These are phyloP conservation scores for Ooceraea biroi DNA, from an alignment of 1,140 invertebrate species.

Conservation along the genomic window DNA sequence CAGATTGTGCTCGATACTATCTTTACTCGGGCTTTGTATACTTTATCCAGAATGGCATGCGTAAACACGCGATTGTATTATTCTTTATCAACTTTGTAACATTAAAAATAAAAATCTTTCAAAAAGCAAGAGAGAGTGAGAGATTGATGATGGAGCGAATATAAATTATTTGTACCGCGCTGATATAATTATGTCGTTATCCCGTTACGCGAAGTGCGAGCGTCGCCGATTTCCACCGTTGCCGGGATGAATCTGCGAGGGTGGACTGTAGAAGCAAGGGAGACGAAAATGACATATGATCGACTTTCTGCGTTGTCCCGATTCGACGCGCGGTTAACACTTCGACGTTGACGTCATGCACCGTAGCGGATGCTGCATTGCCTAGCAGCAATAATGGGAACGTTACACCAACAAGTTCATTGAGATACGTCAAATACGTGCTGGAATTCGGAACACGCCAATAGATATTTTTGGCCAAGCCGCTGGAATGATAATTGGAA, in stretches of 20 bases:
- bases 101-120: not conserved
- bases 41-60: not conserved
- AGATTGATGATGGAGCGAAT: not conserved
- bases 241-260: conserved; percentile 52
- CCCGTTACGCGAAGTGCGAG: conserved; percentile 47
- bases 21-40: not conserved
- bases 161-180: not conserved
- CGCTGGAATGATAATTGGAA: not conserved
- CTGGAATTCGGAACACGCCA: not conserved
- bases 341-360: conserved; percentile 48
- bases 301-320: conserved; percentile 42
- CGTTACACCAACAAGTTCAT: not conserved
- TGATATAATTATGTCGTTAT: conserved; percentile 54
- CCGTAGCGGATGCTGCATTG: not conserved
- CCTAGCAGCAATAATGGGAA: conserved; percentile 2
- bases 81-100: not conserved
- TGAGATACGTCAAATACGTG: not conserved
- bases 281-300: conserved; percentile 57
- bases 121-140: not conserved
- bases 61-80: not conserved
- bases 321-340: conserved; percentile 44
- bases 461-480: not conserved
- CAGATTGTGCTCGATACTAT: not conserved
- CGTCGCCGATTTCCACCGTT: conserved; percentile 53
- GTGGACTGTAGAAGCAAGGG: conserved; percentile 10